Percentiles rank a stretch among this genome's conserved stretches.
These are phyloP conservation scores for Hemiprocne comata DNA, from an alignment of 2,113 vertebrate genomes.

Conservation along the genomic window DNA sequence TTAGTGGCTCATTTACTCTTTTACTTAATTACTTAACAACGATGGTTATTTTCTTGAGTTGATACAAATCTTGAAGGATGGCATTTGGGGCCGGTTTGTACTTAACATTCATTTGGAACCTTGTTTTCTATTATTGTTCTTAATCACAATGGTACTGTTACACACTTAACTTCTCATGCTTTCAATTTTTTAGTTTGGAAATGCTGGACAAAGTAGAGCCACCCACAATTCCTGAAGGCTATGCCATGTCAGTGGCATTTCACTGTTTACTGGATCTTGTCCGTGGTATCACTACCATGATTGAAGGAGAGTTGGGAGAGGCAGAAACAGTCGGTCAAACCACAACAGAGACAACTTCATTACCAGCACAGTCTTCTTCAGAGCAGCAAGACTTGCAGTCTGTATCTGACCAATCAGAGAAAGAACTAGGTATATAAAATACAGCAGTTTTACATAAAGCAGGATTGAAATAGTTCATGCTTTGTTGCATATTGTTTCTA, in stretches of 20 bases:
- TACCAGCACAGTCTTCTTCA: slow-evolving; percentile 65
- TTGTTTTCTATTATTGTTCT: neutral
- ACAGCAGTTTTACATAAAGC: neutral
- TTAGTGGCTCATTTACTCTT: neutral
- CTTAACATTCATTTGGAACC: neutral
- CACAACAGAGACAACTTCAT: slow-evolving; percentile 66
- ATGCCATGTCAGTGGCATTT: slow-evolving; percentile 98
- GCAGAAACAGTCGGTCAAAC: slow-evolving; percentile 75
- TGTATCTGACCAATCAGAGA: slow-evolving; percentile 74
- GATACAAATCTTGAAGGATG: neutral
- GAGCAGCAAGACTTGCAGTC: slow-evolving; percentile 72
- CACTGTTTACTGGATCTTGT: slow-evolving; percentile 96
- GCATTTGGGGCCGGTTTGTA: neutral
- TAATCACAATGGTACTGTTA: neutral
- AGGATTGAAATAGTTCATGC: neutral
- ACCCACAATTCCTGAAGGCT: slow-evolving; percentile 96
- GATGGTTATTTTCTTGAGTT: neutral
- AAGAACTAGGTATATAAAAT: slow-evolving; percentile 78
- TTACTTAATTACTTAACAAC: neutral
- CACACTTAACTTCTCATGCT: neutral
- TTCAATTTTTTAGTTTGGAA: slow-evolving; percentile 83
- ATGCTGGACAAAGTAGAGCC: slow-evolving; percentile 99
- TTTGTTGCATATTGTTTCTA: neutral
- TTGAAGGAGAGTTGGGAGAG: slow-evolving; percentile 88
- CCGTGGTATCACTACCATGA: slow-evolving; percentile 95